Base-by-base conservation (phyloP, 2,113 vertebrate genomes). In the Marcusenius ussheri region DNA sequence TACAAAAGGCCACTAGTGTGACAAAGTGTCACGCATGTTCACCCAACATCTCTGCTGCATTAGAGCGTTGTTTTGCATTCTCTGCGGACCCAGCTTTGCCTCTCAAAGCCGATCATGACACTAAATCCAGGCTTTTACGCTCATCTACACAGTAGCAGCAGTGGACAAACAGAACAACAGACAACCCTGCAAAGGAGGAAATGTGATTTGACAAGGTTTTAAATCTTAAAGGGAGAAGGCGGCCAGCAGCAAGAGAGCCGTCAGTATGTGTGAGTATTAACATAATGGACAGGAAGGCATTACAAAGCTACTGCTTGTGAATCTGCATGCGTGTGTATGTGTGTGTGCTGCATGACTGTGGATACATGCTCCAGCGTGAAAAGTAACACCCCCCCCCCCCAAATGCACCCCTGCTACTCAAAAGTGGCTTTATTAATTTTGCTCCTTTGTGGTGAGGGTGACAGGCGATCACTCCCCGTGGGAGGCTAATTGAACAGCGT, bases 401-500 rank as follows among this genome's bases (percentile, higher is more conserved):
- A 58, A 88, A 46, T 53, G 50, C 31, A 42, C 2, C 31, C 27
- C n/a, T 11, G 62, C 27, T 89, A 91, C 87, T 95, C 96, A 27
- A 96, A 96, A 95, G 95, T 96, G 96, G 96, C 96, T 97, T 97
- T 96, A 96, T 97, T 97, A 96, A 96, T 97, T 97, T 96, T 96
- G 95, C 95, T 95, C 96, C 97, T 97, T 96, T 96, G 96, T 96
- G 95, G 95, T 93, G 94, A 92, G 93, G 95, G 90, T 96, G 97
- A 98, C 97, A 97, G 96, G 97, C 95, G 94, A 98, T 99, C 97
- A 96, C 97, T 96, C 95, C 95, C 93, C 93, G 92, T 93, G 95
- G 83, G 95, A 97, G 97, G 97, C 98, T 98, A 98, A 99, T 98
- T 98, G 97, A 97, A 97, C 96, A 96, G 94, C 94, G 94, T 94